Conservation (phyloP, 2,113 vertebrate species). For the Cacatua alba region DNA sequence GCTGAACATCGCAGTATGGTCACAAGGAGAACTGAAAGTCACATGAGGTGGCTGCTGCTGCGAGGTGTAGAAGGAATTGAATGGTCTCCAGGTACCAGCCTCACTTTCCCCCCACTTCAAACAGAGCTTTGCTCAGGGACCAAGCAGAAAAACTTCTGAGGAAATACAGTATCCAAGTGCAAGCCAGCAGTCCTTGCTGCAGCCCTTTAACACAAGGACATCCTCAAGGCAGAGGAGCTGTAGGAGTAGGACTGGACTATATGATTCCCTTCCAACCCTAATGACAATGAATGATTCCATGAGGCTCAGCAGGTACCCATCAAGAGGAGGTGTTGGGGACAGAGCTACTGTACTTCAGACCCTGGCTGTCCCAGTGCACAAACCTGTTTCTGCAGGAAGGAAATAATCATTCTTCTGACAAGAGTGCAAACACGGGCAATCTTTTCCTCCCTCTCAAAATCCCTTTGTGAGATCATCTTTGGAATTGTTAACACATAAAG, state of each 20-base stretch:
- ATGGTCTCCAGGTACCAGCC: rapidly evolving
- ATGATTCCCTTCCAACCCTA: not conserved
- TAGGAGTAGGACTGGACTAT: not conserved
- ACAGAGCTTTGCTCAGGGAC: not conserved
- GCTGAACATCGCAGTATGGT: not conserved
- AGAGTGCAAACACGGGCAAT: not conserved
- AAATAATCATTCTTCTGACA: not conserved
- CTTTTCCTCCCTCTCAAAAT: not conserved
- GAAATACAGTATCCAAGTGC: not conserved
- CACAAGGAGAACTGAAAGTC: not conserved
- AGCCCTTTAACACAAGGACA: not conserved
- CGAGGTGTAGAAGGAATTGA: not conserved
- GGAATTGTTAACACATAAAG: not conserved
- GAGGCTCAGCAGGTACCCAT: not conserved
- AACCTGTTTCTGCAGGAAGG: not conserved
- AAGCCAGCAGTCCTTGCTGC: not conserved
- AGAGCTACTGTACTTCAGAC: not conserved
- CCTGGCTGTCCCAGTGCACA: not conserved
- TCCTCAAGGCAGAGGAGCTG: not conserved
- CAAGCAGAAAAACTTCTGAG: not conserved
- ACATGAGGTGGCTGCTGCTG: not conserved
- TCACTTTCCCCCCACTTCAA: rapidly evolving
- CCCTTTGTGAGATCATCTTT: not conserved
- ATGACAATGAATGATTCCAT: not conserved
- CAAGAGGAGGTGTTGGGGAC: not conserved